phyloP scores from a whole-genome alignment of 1,140 invertebrate species.

The Sipha flava region DNA sequence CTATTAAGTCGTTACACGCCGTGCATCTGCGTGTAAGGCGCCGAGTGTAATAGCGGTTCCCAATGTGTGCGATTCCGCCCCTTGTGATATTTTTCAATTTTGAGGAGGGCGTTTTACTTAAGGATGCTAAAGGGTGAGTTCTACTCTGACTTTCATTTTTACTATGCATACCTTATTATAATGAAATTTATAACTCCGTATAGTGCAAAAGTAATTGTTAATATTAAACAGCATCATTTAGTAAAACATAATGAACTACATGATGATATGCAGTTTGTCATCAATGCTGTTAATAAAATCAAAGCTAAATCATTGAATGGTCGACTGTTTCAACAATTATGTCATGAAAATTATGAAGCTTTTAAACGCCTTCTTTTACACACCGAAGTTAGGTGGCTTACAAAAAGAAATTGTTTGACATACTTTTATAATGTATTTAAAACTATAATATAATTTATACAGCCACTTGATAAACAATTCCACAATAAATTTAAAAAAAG shows the following conservation, averaged over 20 bases:
- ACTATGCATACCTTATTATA: too few species aligned
- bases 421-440: not conserved
- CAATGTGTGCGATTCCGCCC: too few species aligned
- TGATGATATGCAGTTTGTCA: constrained; percentile 37
- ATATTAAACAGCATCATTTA: constrained; percentile 33
- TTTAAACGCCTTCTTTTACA: constrained; percentile 33
- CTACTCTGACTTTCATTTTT: too few species aligned
- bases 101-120: too few species aligned
- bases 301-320: constrained; percentile 36
- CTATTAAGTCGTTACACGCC: too few species aligned
- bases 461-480: not conserved
- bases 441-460: not conserved
- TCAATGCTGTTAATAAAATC: constrained; percentile 41
- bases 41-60: too few species aligned
- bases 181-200: too few species aligned
- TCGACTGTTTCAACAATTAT: constrained; percentile 1
- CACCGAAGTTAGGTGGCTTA: constrained; percentile 10
- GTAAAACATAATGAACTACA: constrained; percentile 34
- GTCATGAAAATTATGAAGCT: constrained; percentile 42
- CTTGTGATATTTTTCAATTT: too few species aligned
- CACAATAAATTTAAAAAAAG: not conserved
- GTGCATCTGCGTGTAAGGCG: too few species aligned
- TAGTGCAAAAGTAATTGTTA: too few species aligned
- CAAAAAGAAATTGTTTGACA: not conserved
- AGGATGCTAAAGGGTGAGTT: too few species aligned